These are phyloP conservation scores for Tamias sibiricus DNA, from an alignment of 2,113 vertebrate species.

Conservation along the genomic window DNA sequence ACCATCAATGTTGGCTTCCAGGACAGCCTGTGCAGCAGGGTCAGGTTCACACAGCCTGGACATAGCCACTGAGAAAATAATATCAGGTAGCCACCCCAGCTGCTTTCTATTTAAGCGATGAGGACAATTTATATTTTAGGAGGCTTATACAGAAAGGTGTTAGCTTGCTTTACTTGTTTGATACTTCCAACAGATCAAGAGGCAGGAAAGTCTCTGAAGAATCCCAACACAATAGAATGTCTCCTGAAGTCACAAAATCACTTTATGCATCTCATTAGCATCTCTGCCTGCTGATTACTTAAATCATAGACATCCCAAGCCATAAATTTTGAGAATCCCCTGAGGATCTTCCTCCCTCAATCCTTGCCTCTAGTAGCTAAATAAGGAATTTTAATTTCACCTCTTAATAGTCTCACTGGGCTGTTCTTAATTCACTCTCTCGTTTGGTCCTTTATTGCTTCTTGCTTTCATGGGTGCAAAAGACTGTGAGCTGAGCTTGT, in stretches of 20 bases:
- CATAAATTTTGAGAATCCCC: neutral
- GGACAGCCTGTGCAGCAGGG: neutral
- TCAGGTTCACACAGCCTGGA: neutral
- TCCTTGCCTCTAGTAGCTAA: neutral
- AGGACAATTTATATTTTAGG: neutral
- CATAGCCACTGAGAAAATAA: neutral
- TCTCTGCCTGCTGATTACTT: neutral
- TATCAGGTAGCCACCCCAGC: neutral
- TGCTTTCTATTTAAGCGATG: neutral
- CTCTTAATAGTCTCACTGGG: neutral
- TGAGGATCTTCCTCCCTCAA: neutral
- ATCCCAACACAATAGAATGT: neutral
- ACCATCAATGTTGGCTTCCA: neutral
- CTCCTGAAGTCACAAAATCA: neutral
- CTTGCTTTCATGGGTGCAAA: neutral
- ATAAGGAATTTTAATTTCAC: neutral
- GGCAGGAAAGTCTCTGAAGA: neutral
- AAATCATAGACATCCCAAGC: neutral
- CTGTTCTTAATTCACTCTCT: neutral
- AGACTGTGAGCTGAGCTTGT: neutral
- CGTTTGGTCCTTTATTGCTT: neutral
- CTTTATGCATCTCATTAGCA: neutral
- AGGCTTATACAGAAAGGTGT: neutral
- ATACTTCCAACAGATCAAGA: neutral
- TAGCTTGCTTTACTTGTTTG: neutral